Conservation (phyloP, 2,113 vertebrate species). For the Mionectes macconnelli region DNA sequence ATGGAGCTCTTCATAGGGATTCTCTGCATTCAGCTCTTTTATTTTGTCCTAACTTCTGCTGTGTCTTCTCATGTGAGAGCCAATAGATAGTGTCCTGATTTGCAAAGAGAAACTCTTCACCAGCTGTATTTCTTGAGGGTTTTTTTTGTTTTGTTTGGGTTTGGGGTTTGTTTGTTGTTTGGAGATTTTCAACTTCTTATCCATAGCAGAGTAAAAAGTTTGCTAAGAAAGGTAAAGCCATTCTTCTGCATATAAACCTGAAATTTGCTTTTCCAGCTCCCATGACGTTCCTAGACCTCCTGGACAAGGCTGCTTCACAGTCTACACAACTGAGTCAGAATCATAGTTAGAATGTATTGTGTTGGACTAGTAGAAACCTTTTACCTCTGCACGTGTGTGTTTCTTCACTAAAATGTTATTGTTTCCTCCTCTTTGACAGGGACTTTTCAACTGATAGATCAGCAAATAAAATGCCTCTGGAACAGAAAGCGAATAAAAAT, state of each 20-base stretch:
- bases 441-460: conserved; percentile 11
- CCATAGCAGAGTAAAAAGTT: background rate
- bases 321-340: background rate
- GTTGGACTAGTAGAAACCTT: background rate
- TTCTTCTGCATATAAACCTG: background rate
- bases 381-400: background rate
- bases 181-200: rapidly evolving
- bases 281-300: background rate
- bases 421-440: background rate
- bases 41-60: background rate
- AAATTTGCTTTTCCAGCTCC: background rate
- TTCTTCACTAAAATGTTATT: background rate
- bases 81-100: background rate
- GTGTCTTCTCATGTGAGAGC: background rate
- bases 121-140: background rate
- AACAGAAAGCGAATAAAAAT: conserved; percentile 16
- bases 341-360: background rate
- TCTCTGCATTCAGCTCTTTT: background rate
- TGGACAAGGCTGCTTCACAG: background rate
- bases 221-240: background rate
- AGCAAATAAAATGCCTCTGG: background rate
- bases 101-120: background rate
- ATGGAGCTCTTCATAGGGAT: background rate
- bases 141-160: background rate
- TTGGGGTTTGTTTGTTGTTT: background rate